A percentile compares a stretch with the other conserved stretches of the same genome.
These are phyloP conservation scores for Vicugna pacos DNA, from an alignment of 2,113 vertebrate species.

Conservation along the genomic window DNA sequence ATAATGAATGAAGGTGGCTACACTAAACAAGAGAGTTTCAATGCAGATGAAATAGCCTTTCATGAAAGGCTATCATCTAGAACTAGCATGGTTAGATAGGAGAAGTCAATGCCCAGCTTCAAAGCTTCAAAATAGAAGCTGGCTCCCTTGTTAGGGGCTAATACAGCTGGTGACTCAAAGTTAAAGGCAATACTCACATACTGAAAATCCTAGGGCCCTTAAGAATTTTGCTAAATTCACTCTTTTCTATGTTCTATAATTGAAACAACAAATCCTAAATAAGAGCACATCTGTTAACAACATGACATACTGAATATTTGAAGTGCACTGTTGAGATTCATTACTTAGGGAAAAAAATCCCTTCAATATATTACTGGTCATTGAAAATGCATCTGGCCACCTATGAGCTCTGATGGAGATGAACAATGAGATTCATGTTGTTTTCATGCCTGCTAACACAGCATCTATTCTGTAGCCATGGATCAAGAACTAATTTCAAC, in stretches of 20 bases:
- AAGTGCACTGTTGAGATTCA: not conserved
- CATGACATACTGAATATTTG: not conserved
- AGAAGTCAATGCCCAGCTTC: not conserved
- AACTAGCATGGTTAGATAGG: not conserved
- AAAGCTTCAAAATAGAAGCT: not conserved
- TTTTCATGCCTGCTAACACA: not conserved
- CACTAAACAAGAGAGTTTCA: not conserved
- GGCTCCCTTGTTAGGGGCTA: not conserved
- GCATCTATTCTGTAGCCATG: not conserved
- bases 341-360: not conserved
- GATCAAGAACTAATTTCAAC: not conserved
- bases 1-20: not conserved
- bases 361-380: not conserved
- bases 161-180: not conserved
- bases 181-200: not conserved
- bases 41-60: not conserved
- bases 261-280: not conserved
- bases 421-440: not conserved
- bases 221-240: not conserved
- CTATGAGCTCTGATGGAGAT: not conserved
- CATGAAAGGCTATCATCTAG: not conserved
- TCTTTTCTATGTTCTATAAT: not conserved
- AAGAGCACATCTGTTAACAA: not conserved
- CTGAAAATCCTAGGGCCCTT: not conserved
- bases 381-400: not conserved